These are phyloP conservation scores for Drosophila subquinaria DNA, from an alignment of 2,888 invertebrate genomes.

Conservation along the genomic window DNA sequence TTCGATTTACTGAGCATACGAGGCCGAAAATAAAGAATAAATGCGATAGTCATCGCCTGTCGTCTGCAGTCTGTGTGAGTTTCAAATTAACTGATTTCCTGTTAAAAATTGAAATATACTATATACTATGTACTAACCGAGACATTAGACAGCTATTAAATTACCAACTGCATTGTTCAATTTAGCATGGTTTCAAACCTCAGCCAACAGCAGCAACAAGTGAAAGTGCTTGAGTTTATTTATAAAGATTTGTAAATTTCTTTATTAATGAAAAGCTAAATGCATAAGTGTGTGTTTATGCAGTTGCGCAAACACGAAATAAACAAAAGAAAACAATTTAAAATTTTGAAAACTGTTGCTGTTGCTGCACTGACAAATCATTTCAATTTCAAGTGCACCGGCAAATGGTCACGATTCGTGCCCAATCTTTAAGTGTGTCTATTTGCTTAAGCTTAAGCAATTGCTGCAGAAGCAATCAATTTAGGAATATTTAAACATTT, in stretches of 20 bases:
- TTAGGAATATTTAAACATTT: constrained; percentile 16
- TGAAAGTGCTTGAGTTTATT: constrained; percentile 66
- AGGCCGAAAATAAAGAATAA: constrained; percentile 11
- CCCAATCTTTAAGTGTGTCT: constrained; percentile 23
- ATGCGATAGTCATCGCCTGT: constrained; percentile 21
- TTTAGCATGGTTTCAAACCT: background rate
- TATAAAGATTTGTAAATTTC: constrained; percentile 50
- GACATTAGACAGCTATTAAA: constrained; percentile 1
- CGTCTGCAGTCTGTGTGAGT: background rate
- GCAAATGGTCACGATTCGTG: constrained; percentile 54
- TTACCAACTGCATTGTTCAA: constrained; percentile 6
- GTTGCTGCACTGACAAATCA: constrained; percentile 32
- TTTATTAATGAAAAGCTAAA: constrained; percentile 15
- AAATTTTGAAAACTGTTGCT: constrained; percentile 35
- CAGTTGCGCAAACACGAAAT: constrained; percentile 55
- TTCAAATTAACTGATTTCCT: constrained; percentile 31
- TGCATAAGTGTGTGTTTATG: constrained; percentile 17
- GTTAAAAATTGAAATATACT: constrained; percentile 2
- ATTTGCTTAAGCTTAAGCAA: constrained; percentile 58
- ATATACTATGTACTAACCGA: background rate
- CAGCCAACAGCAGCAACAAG: constrained; percentile 61
- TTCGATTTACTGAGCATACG: constrained; percentile 25
- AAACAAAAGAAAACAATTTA: constrained; percentile 29
- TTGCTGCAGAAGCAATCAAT: constrained; percentile 20
- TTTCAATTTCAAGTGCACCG: constrained; percentile 71